phyloP scores from a whole-genome alignment of 2,888 invertebrate species.

The Chrysina gloriosa region DNA sequence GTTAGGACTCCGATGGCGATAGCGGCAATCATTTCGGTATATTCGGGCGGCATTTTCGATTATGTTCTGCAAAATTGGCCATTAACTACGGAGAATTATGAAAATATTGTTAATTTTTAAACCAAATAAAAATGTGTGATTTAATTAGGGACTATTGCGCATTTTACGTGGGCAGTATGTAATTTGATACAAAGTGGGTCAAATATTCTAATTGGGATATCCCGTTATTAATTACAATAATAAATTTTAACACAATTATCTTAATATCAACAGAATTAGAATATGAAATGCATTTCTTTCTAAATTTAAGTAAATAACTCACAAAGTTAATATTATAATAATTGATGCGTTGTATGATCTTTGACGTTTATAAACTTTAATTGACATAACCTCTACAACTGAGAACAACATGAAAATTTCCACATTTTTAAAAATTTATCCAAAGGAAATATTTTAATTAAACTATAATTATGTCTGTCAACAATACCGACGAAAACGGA shows the following conservation, averaged over 20 bases:
- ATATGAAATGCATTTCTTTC: neutral
- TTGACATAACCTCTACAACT: neutral
- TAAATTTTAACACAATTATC: no score
- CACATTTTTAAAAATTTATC: constrained; percentile 9
- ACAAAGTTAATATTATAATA: neutral
- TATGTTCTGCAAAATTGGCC: constrained; percentile 14
- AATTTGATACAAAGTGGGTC: constrained; percentile 8
- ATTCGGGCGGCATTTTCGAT: constrained; percentile 61
- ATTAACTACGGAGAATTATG: constrained; percentile 10
- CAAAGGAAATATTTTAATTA: neutral
- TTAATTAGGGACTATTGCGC: constrained; percentile 12
- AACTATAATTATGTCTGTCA: neutral
- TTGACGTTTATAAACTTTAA: neutral
- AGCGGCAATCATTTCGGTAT: constrained; percentile 76
- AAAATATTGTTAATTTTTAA: constrained; percentile 22
- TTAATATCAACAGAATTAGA: no score
- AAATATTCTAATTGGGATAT: neutral
- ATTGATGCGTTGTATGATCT: neutral
- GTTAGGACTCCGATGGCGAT: constrained; percentile 75
- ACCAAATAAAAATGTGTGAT: constrained; percentile 16
- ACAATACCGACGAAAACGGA: constrained; percentile 6
- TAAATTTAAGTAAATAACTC: neutral
- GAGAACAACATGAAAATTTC: neutral
- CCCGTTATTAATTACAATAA: neutral
- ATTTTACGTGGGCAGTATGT: constrained; percentile 30